Evolutionary conservation across 30 jellyfish, hydroid and myxozoan species (phyloP), one percentile per base, ranked within the genome.

Genomic region (Phacellophora camtschatica): DNA sequence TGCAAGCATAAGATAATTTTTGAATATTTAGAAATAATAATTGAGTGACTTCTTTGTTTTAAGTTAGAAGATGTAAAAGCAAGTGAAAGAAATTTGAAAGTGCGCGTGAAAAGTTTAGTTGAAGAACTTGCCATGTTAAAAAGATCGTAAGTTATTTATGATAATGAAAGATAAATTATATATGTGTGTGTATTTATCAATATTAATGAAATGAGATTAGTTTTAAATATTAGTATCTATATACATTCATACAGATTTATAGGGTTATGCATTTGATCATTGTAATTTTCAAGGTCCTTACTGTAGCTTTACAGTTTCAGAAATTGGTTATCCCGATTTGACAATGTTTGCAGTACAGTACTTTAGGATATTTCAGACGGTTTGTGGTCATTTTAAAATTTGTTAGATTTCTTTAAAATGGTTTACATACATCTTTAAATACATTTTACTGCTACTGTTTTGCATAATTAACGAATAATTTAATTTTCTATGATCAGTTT

Each of bases 11-110:
- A n/a, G n/a, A n/a, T n/a, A n/a, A n/a, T n/a, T n/a, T n/a, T n/a
- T n/a, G n/a, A n/a, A n/a, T n/a, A n/a, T n/a, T n/a, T n/a, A n/a
- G n/a, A n/a, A n/a, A n/a, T n/a, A n/a, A n/a, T n/a, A n/a, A n/a
- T n/a, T n/a, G n/a, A n/a, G n/a, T n/a, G n/a, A n/a, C n/a, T n/a
- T n/a, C n/a, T n/a, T n/a, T 49, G 20, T 80, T 23, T 4, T 33
- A 35, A 90, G 98, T 75, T 90, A 58, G 96, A 90, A 61, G 88
- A 84, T 15, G 46, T 84, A 34, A 90, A 84, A 71, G 82, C 96
- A 11, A 90, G 58, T 23, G 96, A 90, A 81, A 78, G 98, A 45
- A 90, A 90, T 67, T 82, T 71, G 34, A 78, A 75, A 29, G 94
- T 76, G 4, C 88, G 98, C 20, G 3, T 46, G 59, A 46, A 46